Conservation (phyloP, 2,113 vertebrate genomes). For the Ivindomyrus marchei region DNA sequence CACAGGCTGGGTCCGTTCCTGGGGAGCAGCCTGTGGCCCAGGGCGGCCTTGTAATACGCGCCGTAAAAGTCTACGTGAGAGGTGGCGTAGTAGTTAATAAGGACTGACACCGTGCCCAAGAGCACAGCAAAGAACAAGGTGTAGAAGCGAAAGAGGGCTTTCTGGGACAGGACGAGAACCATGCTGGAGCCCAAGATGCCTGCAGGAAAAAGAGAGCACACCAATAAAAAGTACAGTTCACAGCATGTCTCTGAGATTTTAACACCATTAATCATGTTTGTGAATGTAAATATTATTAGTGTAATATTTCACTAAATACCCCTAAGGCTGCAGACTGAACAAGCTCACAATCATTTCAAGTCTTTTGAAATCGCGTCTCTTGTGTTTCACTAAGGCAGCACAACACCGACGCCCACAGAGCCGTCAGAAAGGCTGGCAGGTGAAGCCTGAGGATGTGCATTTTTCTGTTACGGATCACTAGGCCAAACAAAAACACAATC, state of each 20-base stretch:
- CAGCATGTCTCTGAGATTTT: neutral
- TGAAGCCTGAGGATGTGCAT: neutral
- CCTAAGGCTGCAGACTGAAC: neutral
- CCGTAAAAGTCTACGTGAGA: slow-evolving; percentile 81
- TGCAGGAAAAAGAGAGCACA: slow-evolving; percentile 41
- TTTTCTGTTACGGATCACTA: neutral
- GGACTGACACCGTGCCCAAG: slow-evolving; percentile 71
- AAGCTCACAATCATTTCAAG: neutral
- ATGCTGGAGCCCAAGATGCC: slow-evolving; percentile 76
- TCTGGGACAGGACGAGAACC: slow-evolving; percentile 88
- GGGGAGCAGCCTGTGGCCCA: slow-evolving; percentile 56
- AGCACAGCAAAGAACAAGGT: slow-evolving; percentile 74
- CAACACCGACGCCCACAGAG: neutral
- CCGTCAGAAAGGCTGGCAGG: neutral
- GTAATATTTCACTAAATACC: neutral
- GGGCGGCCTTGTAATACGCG: slow-evolving; percentile 67
- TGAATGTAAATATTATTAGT: neutral
- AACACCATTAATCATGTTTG: neutral
- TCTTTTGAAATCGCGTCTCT: neutral
- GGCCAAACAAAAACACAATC: neutral
- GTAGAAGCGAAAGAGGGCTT: slow-evolving; percentile 93
- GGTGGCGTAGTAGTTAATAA: slow-evolving; percentile 85
- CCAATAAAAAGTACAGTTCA: neutral
- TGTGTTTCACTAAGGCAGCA: neutral
- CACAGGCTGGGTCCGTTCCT: slow-evolving; percentile 74